A percentile compares a stretch with the other conserved stretches of the same genome.
Conservation (phyloP, 2,797 vertebrate genomes). For the Arctocebus calabarensis region DNA sequence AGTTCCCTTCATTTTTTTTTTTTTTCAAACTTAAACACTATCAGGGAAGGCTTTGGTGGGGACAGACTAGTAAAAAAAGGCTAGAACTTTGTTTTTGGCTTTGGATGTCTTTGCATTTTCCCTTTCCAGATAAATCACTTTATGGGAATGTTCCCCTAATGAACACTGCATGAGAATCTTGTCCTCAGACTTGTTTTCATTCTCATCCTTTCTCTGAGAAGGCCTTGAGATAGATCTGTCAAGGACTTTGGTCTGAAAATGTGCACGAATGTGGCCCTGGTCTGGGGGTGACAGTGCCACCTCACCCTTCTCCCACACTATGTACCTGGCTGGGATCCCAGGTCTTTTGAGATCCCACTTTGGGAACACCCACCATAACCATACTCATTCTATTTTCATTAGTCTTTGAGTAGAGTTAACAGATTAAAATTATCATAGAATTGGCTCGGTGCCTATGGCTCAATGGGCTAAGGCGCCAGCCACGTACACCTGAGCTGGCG, state of each 20-base stretch:
- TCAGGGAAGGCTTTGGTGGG: background rate
- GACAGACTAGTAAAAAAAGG: background rate
- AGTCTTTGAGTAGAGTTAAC: background rate
- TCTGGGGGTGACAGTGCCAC: background rate
- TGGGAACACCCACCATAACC: background rate
- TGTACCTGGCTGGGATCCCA: background rate
- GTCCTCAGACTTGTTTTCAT: background rate
- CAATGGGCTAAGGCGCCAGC: too few relatives aligned
- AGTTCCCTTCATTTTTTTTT: background rate
- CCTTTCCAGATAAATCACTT: background rate
- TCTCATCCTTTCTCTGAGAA: too few relatives aligned
- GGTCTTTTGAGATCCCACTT: background rate
- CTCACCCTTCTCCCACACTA: background rate
- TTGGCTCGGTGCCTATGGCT: too few relatives aligned
- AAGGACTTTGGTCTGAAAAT: background rate
- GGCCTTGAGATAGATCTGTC: background rate
- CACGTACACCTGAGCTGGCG: too few relatives aligned
- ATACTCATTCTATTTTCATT: background rate
- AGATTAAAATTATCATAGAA: background rate
- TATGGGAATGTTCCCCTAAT: background rate
- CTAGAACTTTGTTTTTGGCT: background rate
- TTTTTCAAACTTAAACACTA: background rate
- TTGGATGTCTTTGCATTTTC: background rate
- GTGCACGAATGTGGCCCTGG: accelerated
- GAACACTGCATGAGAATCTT: background rate